These are phyloP conservation scores for Alectura lathami DNA, from an alignment of 2,113 vertebrate species.

Conservation along the genomic window DNA sequence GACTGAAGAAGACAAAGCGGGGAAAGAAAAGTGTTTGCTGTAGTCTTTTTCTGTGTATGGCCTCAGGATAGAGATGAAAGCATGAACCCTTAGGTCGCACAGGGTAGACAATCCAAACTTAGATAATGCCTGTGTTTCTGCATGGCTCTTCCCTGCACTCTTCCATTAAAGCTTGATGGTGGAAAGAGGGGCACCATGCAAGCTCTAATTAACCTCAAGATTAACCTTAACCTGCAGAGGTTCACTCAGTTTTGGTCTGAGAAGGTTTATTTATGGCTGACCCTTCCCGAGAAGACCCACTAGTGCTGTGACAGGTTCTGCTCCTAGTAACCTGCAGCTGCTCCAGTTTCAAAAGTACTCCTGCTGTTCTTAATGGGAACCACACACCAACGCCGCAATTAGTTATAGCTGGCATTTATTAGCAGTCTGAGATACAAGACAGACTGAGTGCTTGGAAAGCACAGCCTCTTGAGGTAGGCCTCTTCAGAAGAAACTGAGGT, in stretches of 20 bases:
- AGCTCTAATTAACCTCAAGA: not conserved
- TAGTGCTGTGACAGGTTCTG: not conserved
- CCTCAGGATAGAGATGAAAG: not conserved
- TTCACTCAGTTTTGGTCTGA: not conserved
- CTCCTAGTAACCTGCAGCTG: not conserved
- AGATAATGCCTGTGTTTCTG: not conserved
- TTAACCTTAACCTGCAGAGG: not conserved
- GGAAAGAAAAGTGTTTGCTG: not conserved
- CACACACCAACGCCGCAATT: accelerated
- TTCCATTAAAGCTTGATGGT: not conserved
- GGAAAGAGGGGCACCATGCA: not conserved
- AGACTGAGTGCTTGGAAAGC: not conserved
- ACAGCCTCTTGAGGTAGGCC: not conserved
- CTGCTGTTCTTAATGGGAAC: not conserved
- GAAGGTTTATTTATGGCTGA: not conserved
- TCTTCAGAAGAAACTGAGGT: not conserved
- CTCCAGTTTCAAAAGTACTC: not conserved
- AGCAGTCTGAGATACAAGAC: not conserved
- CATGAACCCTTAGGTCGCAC: not conserved
- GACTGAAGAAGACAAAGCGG: not conserved
- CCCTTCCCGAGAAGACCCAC: accelerated
- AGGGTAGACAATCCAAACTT: not conserved
- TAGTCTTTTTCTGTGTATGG: not conserved
- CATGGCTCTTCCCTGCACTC: not conserved
- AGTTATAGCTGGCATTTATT: not conserved